These are phyloP conservation scores for Rhinopomastus cyanomelas DNA, from an alignment of 2,113 vertebrate species.

Conservation along the genomic window DNA sequence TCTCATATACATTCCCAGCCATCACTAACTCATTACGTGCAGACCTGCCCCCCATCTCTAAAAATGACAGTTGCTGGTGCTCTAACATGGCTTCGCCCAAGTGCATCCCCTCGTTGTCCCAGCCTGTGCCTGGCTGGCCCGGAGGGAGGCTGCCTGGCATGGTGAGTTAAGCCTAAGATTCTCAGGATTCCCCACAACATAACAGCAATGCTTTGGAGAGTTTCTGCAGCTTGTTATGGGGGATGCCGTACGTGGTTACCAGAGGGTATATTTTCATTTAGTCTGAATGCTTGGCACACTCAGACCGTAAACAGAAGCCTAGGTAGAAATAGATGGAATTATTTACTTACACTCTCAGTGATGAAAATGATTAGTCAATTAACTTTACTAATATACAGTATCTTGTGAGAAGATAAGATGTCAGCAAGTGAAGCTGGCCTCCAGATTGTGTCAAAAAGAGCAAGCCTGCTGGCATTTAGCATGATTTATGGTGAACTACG, in stretches of 20 bases:
- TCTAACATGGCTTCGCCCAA: not conserved
- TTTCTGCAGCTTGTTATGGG: constrained; percentile 94
- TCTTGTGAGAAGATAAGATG: constrained; percentile 61
- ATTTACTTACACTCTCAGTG: constrained; percentile 77
- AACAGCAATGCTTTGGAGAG: constrained; percentile 86
- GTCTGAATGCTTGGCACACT: constrained; percentile 93
- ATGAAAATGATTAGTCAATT: constrained; percentile 89
- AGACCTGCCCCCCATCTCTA: constrained; percentile 48
- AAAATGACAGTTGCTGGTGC: constrained; percentile 52
- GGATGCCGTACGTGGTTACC: constrained; percentile 88
- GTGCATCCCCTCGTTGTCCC: not conserved
- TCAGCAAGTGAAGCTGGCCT: constrained; percentile 23
- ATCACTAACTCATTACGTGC: constrained; percentile 26
- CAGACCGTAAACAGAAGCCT: constrained; percentile 83
- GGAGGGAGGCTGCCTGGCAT: constrained; percentile 70
- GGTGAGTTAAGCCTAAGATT: constrained; percentile 84
- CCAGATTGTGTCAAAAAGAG: not conserved
- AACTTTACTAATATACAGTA: constrained; percentile 75
- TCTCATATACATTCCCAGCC: constrained; percentile 17
- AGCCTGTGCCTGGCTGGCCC: constrained; percentile 24
- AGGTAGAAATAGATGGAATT: constrained; percentile 87
- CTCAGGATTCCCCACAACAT: constrained; percentile 92
- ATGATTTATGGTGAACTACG: constrained; percentile 44
- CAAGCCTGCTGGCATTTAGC: not conserved
- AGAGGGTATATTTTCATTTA: constrained; percentile 94